Base-by-base conservation (phyloP, 2,888 invertebrate species). In the Drosophila rubida region DNA sequence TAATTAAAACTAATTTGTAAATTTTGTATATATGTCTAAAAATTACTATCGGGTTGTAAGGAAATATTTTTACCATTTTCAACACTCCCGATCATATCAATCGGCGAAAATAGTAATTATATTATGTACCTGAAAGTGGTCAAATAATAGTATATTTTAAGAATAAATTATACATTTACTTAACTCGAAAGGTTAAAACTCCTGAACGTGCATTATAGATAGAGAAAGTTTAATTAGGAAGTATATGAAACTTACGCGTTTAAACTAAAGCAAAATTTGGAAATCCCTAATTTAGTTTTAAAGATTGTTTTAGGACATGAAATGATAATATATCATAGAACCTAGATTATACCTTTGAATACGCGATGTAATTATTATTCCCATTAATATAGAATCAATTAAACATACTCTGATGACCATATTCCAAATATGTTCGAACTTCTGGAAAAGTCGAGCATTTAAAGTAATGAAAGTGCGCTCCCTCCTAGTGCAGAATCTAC, bases 401-500 rank as follows among this genome's bases (percentile, higher is more conserved):
- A 4, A 48, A 19, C 30, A 48, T 30, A 27, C 14, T 1, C n/a
- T n/a, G 48, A n/a, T 19, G 30, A 32, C 22, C 13, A 35, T 35
- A 22, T 19, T 13, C 9, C 41, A 19, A 1, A 16, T n/a, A 19
- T 19, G 8, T n/a, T 8, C 5, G 8, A 51, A 27, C 13, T 30
- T 51, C 8, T 16, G 25, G 19, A 27, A 39, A 39, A 39, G 37
- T 25, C 3, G n/a, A 50, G 37, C 37, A 19, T 54, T 2, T 19
- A 30, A 25, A 9, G 8, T 13, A 30, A 42, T 30, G 22, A 11
- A 32, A 14, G 45, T 45, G 46, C 23, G 27, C 37, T 46, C 42
- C 48, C 57, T 55, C 48, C 58, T 60, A 49, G 76, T 76, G 76
- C 76, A 78, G 32, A 68, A 57, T 75, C 78, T 77, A 77, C 71